phyloP scores from a whole-genome alignment of 2,797 vertebrate species.

The Heliangelus exortis region DNA sequence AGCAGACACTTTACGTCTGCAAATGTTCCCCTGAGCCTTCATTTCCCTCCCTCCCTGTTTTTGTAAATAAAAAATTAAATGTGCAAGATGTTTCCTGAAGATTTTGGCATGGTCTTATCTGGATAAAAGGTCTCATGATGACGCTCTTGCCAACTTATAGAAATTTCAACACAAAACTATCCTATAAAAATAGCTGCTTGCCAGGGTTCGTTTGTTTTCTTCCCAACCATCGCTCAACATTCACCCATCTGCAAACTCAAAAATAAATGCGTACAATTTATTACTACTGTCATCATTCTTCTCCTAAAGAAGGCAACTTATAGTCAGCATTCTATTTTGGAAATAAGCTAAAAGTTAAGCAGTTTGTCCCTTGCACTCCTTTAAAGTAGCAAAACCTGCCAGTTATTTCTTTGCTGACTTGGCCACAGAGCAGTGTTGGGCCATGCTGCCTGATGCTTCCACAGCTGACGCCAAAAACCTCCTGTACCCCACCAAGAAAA shows the following conservation, averaged over 20 bases:
- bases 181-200: constrained; percentile 55
- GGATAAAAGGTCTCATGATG: constrained; percentile 26
- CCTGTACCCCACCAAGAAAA: neutral
- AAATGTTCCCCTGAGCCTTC: neutral
- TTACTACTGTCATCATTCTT: constrained; percentile 49
- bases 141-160: constrained; percentile 54
- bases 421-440: neutral
- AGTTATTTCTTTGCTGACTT: constrained; percentile 12
- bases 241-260: constrained; percentile 45
- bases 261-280: constrained; percentile 43
- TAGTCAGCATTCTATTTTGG: neutral
- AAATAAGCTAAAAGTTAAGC: constrained; percentile 34
- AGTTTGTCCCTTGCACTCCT: neutral
- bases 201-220: constrained; percentile 53
- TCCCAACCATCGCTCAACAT: neutral
- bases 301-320: constrained; percentile 48
- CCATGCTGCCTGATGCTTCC: neutral
- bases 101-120: constrained; percentile 61
- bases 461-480: neutral
- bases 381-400: neutral
- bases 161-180: constrained; percentile 59
- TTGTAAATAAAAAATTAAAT: constrained; percentile 38
- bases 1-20: neutral
- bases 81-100: constrained; percentile 61
- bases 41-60: neutral